Evolutionary conservation across 2,113 vertebrate species (phyloP), one percentile per base, ranked within the genome.

Genomic region (Lepus europaeus): DNA sequence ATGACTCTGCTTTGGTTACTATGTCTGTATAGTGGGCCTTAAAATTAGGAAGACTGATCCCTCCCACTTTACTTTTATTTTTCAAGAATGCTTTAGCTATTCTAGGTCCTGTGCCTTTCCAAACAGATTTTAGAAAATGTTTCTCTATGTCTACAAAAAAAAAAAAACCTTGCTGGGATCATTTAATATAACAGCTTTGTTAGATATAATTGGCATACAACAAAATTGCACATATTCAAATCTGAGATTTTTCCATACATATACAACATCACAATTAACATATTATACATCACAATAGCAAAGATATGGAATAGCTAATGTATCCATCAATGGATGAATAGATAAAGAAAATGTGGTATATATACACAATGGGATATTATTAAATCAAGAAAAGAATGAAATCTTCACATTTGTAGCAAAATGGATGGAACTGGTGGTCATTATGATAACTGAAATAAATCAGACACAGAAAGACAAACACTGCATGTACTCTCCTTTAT

Each of bases 41-140:
- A 70, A 85, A 59, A 59, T 59, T 59, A 12, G 17, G 17, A 59
- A 59, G 66, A 59, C 1, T 80, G 29, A 79, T 90, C 87, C 12
- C 4, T 33, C 3, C 22, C 68, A 86, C 39, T 69, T 76, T 69
- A 27, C 27, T 81, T 51, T 74, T 70, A 69, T 79, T 94, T 89
- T 82, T 74, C 5, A 76, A 76, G 9, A n/a, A 87, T 68, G 51
- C 19, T 93, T 81, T 88, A 79, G 51, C 61, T 89, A 72, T 72
- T 82, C 16, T 19, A 80, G 29, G 14, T 79, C 20, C 3, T 85
- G 11, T 69, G 19, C 10, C 8, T 79, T 87, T 93, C 17, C 29
- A 74, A 70, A 76, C 76, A 72, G n/a, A 87, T 85, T 93, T 93
- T 74, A 93, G 49, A 86, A 68, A 91, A 90, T 90, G 31, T 20